A percentile compares a stretch with the other conserved stretches of the same genome.
phyloP scores from a whole-genome alignment of 2,888 invertebrate species.

The Calameuta pallipes region DNA sequence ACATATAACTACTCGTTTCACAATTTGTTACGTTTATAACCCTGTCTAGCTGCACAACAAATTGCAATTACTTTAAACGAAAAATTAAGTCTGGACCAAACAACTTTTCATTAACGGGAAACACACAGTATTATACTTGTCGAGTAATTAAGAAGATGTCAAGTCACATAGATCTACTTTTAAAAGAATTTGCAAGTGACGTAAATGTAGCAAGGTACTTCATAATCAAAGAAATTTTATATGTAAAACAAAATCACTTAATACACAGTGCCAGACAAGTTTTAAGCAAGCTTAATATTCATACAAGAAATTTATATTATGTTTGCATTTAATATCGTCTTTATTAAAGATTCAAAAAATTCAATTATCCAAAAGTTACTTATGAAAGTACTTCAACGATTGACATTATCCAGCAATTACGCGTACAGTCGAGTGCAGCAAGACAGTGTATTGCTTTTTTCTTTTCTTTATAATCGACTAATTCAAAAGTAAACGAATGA shows the following conservation, averaged over 20 bases:
- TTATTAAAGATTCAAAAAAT: neutral
- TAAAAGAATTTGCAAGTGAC: neutral
- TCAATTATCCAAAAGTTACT: neutral
- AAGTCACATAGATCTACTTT: neutral
- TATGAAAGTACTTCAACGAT: neutral
- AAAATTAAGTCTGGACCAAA: neutral
- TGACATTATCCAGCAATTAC: neutral
- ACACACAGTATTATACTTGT: neutral
- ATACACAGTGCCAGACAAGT: neutral
- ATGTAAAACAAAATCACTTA: neutral
- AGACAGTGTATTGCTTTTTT: neutral
- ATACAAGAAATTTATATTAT: neutral
- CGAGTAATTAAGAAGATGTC: neutral
- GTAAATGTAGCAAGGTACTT: neutral
- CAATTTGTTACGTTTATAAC: constrained; percentile 17
- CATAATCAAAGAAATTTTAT: neutral
- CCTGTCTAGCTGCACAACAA: constrained; percentile 31
- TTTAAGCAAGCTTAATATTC: neutral
- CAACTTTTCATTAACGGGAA: neutral
- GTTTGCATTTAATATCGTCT: neutral
- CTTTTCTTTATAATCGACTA: neutral
- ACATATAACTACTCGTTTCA: constrained; percentile 4
- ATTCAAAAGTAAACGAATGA: neutral
- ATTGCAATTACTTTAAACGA: neutral
- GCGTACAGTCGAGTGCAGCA: constrained; percentile 6